A percentile compares a stretch with the other conserved stretches of the same genome.
These are phyloP conservation scores for Acrossocheilus fasciatus DNA, from an alignment of 2,797 vertebrate genomes.

Conservation along the genomic window DNA sequence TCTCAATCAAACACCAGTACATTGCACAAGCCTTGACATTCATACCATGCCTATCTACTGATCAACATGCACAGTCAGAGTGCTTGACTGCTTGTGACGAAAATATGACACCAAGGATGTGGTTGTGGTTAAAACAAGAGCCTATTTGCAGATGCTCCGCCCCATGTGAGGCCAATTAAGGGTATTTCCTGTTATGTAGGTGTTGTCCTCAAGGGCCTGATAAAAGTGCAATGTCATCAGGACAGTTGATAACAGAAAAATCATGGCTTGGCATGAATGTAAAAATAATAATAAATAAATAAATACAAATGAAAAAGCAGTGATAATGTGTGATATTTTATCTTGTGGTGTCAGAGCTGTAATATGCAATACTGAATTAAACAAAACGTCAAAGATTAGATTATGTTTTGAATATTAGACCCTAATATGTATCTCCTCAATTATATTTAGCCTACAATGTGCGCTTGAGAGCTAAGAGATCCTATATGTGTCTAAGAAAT, in stretches of 20 bases:
- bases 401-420: background rate
- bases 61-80: slow-evolving; percentile 52
- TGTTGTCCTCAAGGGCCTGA: background rate
- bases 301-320: background rate
- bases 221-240: slow-evolving; percentile 50
- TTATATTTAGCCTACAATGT: background rate
- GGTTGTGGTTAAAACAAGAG: slow-evolving; percentile 47
- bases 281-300: accelerated
- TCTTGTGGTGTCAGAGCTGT: background rate
- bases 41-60: slow-evolving; percentile 3
- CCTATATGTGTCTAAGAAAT: background rate
- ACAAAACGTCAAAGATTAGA: background rate
- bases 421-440: background rate
- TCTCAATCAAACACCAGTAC: background rate
- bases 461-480: background rate
- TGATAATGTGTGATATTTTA: background rate
- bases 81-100: slow-evolving; percentile 41
- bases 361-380: background rate
- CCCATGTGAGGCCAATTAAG: slow-evolving; percentile 11
- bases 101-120: slow-evolving; percentile 56
- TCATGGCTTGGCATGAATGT: background rate
- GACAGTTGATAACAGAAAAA: background rate
- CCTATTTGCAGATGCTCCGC: slow-evolving; percentile 36
- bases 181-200: slow-evolving; percentile 22
- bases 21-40: background rate